Percentiles rank a stretch among this genome's conserved stretches.
Evolutionary conservation across 2,888 invertebrate species (phyloP).

Genomic region (Liposcelis brunnea): DNA sequence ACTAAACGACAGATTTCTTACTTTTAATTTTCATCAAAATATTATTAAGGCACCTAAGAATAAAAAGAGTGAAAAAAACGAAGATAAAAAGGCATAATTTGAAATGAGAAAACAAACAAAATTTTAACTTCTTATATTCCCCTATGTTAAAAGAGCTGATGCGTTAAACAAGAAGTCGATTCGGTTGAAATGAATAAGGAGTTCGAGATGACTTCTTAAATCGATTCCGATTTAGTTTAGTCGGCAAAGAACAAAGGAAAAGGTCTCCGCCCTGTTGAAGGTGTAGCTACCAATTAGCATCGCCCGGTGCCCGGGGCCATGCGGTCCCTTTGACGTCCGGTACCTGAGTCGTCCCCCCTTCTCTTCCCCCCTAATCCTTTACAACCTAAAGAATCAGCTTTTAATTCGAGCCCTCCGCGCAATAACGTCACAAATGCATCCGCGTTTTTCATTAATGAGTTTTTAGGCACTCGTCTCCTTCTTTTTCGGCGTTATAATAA

Average conservation of each 20-base stretch:
- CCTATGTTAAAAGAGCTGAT: no score
- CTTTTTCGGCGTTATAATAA: no score
- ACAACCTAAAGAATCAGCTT: background rate
- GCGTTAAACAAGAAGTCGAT: no score
- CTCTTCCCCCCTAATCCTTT: conserved; percentile 2
- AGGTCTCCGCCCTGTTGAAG: conserved; percentile 29
- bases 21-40: conserved; percentile 7
- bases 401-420: background rate
- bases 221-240: background rate
- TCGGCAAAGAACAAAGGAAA: conserved; percentile 3
- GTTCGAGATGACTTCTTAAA: conserved; percentile 3
- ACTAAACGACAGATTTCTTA: conserved; percentile 6
- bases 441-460: no score
- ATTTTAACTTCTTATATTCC: no score
- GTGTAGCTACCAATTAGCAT: conserved; percentile 32
- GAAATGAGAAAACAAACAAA: conserved; percentile 9
- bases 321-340: conserved; percentile 26
- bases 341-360: conserved; percentile 1
- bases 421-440: no score
- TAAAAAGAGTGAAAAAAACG: background rate
- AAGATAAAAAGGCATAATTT: background rate
- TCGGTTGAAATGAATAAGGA: no score
- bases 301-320: conserved; percentile 29
- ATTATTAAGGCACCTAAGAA: no score
- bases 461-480: no score